phyloP scores from a whole-genome alignment of 1,140 invertebrate genomes.

The Cherax quadricarinatus region DNA sequence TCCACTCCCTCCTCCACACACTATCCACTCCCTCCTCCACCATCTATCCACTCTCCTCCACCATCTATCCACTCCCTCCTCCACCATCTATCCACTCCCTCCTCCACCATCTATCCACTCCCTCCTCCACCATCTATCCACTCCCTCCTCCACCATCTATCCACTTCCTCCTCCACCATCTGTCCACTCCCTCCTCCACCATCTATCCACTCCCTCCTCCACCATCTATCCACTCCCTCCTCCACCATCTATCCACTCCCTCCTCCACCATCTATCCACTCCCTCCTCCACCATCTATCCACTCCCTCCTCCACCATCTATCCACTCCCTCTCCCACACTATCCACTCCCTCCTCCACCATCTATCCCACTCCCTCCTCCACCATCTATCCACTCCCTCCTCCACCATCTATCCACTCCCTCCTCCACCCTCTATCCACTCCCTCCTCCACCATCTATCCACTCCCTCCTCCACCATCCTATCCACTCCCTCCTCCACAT shows the following conservation, averaged over 20 bases:
- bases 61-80: too few relatives aligned
- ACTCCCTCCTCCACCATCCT: neutral
- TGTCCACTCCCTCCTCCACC: too few relatives aligned
- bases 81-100: neutral
- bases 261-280: too few relatives aligned
- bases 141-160: neutral
- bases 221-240: neutral
- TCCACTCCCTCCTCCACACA: neutral
- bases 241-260: neutral
- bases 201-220: neutral
- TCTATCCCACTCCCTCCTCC: neutral
- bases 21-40: neutral
- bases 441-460: neutral
- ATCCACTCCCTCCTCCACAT: neutral
- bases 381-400: too few relatives aligned
- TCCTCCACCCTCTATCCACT: neutral
- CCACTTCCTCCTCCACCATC: too few relatives aligned
- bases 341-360: neutral
- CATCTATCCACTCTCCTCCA: too few relatives aligned
- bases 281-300: too few relatives aligned
- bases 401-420: too few relatives aligned
- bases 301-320: too few relatives aligned
- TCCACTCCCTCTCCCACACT: neutral
- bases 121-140: neutral
- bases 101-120: neutral